phyloP scores from a whole-genome alignment of 1,140 invertebrate species.

The Bilobella aurantiaca region DNA sequence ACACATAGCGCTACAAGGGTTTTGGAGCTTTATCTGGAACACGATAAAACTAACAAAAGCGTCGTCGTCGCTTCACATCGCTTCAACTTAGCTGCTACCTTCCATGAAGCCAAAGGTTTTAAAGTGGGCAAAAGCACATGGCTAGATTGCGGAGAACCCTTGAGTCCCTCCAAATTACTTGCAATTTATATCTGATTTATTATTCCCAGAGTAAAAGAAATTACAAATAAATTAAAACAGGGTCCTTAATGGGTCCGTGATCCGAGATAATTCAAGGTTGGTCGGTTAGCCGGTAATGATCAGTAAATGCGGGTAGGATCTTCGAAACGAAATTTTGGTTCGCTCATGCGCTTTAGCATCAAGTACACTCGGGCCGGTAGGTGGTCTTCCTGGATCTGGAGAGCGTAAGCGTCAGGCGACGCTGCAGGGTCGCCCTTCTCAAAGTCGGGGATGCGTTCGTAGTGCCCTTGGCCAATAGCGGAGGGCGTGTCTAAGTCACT shows the following conservation, averaged over 20 bases:
- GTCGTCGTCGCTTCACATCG: neutral
- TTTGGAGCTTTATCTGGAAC: too few relatives aligned
- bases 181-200: neutral
- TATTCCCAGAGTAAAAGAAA: neutral
- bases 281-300: neutral
- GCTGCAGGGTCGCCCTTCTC: neutral
- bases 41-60: too few relatives aligned
- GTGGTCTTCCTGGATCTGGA: neutral
- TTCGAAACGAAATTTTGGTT: neutral
- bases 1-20: neutral
- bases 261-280: too few relatives aligned
- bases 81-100: neutral
- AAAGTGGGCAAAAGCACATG: neutral
- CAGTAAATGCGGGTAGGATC: neutral
- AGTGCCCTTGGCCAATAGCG: too few relatives aligned
- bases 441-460: neutral
- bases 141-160: neutral
- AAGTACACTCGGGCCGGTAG: neutral
- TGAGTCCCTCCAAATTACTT: neutral
- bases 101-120: too few relatives aligned
- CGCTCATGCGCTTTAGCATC: neutral
- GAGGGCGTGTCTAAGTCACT: neutral
- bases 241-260: too few relatives aligned
- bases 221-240: neutral
- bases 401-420: neutral